phyloP scores from a whole-genome alignment of 2,113 vertebrate genomes.

The Calidris pygmaea region DNA sequence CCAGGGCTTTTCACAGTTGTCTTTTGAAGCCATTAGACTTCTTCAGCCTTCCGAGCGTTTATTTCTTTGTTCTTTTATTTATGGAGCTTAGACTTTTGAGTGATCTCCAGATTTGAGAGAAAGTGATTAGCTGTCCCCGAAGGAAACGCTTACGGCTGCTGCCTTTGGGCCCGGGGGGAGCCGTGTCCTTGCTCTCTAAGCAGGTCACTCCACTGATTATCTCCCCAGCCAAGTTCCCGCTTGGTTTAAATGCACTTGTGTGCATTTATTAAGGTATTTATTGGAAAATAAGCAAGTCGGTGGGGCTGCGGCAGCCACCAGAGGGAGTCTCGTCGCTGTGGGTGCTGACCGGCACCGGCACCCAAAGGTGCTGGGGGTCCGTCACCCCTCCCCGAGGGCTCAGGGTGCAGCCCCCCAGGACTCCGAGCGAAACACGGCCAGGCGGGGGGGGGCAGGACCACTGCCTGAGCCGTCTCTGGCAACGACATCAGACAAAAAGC shows the following conservation, averaged over 20 bases:
- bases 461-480: neutral
- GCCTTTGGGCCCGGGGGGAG: neutral
- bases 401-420: neutral
- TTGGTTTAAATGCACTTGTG: rapidly evolving
- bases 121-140: neutral
- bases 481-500: neutral
- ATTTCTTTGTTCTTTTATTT: neutral
- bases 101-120: neutral
- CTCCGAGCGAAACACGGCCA: rapidly evolving
- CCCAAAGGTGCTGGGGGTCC: neutral
- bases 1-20: neutral
- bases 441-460: neutral
- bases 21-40: neutral
- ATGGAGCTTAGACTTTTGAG: neutral
- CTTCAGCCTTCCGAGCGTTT: neutral
- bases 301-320: neutral
- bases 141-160: neutral
- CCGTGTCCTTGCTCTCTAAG: neutral
- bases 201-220: neutral
- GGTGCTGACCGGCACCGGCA: neutral
- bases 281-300: neutral
- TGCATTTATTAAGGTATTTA: neutral
- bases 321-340: neutral
- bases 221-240: neutral
- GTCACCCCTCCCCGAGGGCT: neutral